Evolutionary conservation across 2,797 vertebrate genomes (phyloP).

Genomic region (Chiropotes sagulatus): DNA sequence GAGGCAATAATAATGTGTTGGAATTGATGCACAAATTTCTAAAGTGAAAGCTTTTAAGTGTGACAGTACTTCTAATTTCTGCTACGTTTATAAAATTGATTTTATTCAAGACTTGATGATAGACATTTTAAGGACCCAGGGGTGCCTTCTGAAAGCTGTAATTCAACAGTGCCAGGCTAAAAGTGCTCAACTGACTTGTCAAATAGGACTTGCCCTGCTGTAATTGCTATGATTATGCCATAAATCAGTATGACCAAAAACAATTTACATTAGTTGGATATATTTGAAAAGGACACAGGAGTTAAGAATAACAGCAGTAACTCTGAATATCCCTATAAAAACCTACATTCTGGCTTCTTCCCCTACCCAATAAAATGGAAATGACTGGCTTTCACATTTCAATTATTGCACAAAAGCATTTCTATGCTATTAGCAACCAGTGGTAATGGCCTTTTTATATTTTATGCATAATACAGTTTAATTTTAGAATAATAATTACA

Average conservation of each 20-base stretch:
- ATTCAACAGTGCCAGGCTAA: slow-evolving; percentile 7
- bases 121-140: background rate
- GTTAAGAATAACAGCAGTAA: slow-evolving; percentile 32
- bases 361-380: slow-evolving; percentile 34
- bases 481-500: slow-evolving; percentile 44
- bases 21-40: background rate
- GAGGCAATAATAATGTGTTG: background rate
- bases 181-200: slow-evolving; percentile 14
- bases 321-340: slow-evolving; percentile 48
- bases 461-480: slow-evolving; percentile 29
- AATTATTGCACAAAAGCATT: slow-evolving; percentile 10
- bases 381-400: slow-evolving; percentile 21
- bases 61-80: background rate
- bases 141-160: slow-evolving; percentile 4
- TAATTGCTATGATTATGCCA: slow-evolving; percentile 37
- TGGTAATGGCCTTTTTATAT: slow-evolving; percentile 11
- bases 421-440: slow-evolving; percentile 2
- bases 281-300: slow-evolving; percentile 51
- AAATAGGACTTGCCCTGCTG: background rate
- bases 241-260: slow-evolving; percentile 51
- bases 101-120: background rate
- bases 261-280: slow-evolving; percentile 45
- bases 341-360: slow-evolving; percentile 9
- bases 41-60: background rate
- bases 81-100: slow-evolving; percentile 35